Percentiles rank a stretch among this genome's conserved stretches.
Evolutionary conservation across 2,888 invertebrate genomes (phyloP).

Genomic region (Augiades crinisus): DNA sequence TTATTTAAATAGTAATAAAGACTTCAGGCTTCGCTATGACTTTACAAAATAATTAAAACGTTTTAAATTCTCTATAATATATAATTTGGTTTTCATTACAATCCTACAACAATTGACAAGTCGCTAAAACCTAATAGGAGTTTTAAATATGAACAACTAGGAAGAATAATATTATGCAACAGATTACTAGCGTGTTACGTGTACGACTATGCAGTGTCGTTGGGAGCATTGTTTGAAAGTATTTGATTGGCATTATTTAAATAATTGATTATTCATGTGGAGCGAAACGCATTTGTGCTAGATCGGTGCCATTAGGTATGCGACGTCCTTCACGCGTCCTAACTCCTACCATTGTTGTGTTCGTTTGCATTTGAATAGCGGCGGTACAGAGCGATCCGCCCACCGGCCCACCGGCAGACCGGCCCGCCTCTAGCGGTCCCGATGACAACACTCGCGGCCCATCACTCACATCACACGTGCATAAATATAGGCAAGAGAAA

Average conservation of each 20-base stretch:
- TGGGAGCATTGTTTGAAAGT: constrained; percentile 55
- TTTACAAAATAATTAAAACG: constrained; percentile 77
- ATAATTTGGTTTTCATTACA: constrained; percentile 80
- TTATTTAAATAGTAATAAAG: constrained; percentile 76
- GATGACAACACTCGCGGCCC: constrained; percentile 45
- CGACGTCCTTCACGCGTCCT: constrained; percentile 80
- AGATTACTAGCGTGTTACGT: constrained; percentile 64
- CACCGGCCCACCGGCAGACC: constrained; percentile 52
- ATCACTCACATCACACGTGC: constrained; percentile 27
- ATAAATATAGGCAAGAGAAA: constrained; percentile 18
- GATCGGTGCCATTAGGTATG: constrained; percentile 74
- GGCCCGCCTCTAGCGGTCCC: constrained; percentile 54
- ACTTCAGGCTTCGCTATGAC: constrained; percentile 79
- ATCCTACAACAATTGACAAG: constrained; percentile 76
- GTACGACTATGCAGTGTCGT: constrained; percentile 58
- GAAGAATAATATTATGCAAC: constrained; percentile 79
- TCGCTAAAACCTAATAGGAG: constrained; percentile 78
- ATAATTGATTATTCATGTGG: constrained; percentile 80
- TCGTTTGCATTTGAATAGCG: constrained; percentile 76
- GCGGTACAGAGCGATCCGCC: constrained; percentile 62
- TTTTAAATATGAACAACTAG: constrained; percentile 78
- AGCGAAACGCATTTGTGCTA: constrained; percentile 70
- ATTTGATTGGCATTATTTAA: constrained; percentile 68
- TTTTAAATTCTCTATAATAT: constrained; percentile 79
- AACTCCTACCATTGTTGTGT: constrained; percentile 77